Evolutionary conservation across 2,113 vertebrate genomes (phyloP).

Genomic region (Myrmophylax atrothorax): DNA sequence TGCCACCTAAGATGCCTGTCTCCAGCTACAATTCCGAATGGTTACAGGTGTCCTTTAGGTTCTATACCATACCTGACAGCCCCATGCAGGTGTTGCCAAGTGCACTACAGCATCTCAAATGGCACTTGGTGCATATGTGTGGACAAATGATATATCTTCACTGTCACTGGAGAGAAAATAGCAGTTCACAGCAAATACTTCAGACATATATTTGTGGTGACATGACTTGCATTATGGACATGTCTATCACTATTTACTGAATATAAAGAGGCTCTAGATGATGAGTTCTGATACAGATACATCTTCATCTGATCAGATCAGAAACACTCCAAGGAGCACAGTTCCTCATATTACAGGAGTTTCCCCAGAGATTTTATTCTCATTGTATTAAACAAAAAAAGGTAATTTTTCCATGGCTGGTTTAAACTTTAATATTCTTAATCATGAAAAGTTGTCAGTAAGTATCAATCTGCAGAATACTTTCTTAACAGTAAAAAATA

Average conservation of each 20-base stretch:
- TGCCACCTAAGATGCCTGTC: not conserved
- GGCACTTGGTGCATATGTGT: accelerated
- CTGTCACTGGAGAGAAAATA: not conserved
- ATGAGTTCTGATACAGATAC: not conserved
- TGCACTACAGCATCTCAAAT: not conserved
- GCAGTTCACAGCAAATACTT: not conserved
- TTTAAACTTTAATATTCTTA: not conserved
- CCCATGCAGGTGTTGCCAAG: not conserved
- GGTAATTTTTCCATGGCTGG: not conserved
- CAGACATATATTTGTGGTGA: not conserved
- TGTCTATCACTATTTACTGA: not conserved
- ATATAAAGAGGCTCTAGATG: not conserved
- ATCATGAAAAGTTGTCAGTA: not conserved
- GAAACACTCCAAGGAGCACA: not conserved
- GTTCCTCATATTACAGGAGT: not conserved
- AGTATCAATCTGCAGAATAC: not conserved
- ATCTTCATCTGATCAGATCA: not conserved
- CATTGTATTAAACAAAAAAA: not conserved
- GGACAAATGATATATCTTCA: not conserved
- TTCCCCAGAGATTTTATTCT: not conserved
- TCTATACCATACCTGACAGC: not conserved
- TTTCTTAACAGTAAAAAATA: not conserved
- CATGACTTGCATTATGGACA: not conserved
- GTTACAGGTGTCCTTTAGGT: not conserved
- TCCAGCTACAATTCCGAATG: not conserved